Conservation (phyloP, 2,797 vertebrate species). For the Notoglanidium macrostoma region DNA sequence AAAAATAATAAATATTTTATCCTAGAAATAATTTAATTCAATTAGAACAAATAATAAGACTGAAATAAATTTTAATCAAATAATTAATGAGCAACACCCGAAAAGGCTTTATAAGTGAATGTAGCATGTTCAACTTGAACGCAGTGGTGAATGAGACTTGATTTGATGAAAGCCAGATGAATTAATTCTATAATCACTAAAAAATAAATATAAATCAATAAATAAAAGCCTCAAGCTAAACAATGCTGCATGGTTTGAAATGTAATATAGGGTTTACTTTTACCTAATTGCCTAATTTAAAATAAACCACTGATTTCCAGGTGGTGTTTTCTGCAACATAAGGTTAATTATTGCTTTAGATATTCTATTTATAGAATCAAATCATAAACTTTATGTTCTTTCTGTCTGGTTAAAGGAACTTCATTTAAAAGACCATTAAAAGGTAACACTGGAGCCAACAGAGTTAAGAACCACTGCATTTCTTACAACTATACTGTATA, state of each 20-base stretch:
- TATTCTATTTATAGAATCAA: no score
- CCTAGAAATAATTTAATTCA: not conserved
- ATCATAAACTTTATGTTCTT: no score
- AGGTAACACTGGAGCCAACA: not conserved
- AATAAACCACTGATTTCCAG: no score
- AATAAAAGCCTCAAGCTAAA: not conserved
- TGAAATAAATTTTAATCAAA: not conserved
- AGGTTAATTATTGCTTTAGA: no score
- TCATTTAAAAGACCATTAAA: not conserved
- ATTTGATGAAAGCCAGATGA: not conserved
- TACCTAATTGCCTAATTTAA: no score
- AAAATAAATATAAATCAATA: not conserved
- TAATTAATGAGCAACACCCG: no score
- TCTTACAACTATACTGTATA: not conserved
- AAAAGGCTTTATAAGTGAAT: no score
- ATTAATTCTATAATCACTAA: no score
- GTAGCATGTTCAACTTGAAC: not conserved
- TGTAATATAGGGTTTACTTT: no score
- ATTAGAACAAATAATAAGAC: not conserved
- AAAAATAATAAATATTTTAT: not conserved
- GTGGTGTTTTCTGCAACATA: no score
- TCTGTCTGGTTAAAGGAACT: no score
- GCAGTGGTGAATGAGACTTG: not conserved
- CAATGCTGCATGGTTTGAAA: no score
- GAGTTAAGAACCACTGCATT: not conserved